Base-by-base conservation (phyloP, 2,113 vertebrate genomes). In the Halcyon malimbica region DNA sequence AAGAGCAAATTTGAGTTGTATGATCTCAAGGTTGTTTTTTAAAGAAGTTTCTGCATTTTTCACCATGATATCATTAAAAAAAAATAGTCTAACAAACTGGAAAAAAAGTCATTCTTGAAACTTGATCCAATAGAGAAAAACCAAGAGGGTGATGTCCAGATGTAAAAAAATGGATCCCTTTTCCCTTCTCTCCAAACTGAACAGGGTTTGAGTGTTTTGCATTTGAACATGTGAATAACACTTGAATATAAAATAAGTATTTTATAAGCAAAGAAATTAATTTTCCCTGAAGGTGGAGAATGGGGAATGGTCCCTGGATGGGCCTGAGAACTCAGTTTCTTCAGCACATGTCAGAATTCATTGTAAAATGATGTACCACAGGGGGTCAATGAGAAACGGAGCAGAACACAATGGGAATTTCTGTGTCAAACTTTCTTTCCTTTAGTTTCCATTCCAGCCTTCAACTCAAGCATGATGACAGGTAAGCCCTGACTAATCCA, bases 181-280 rank as follows among this genome's bases (percentile, higher is more conserved):
- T 80, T 63, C 16, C 13, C 23, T 54, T 83, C 60, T 4, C 39
- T 71, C 37, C 57, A 81, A 78, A 92, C 11, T 3, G 17, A 90
- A 74, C 5, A 70, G 10, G 1, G 18, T 83, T 68, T 81, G 28
- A 86, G 82, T 56, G 26, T 41, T 89, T 90, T 89, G 37, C 26
- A 37, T 60, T 89, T 82, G 37, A 81, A 93, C 81, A 20, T 51
- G 37, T 74, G 74, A 67, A 39, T 74, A 74, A 78, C 8, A 48
- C 12, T 92, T 81, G 76, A 86, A 80, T 80, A 85, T n/a, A 88
- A 75, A 83, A 56, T 50, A 75, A 83, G 81, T 89, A 68, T 46
- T 92, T 92, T 65, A 62, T 93, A 48, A 78, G 42, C 41, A 94
- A 94, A 76, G 44, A 95, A 87, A 63, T 74, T 67, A 28, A 20